Base-by-base conservation (phyloP, 1,140 invertebrate species). In the Schmidtea mediterranea region DNA sequence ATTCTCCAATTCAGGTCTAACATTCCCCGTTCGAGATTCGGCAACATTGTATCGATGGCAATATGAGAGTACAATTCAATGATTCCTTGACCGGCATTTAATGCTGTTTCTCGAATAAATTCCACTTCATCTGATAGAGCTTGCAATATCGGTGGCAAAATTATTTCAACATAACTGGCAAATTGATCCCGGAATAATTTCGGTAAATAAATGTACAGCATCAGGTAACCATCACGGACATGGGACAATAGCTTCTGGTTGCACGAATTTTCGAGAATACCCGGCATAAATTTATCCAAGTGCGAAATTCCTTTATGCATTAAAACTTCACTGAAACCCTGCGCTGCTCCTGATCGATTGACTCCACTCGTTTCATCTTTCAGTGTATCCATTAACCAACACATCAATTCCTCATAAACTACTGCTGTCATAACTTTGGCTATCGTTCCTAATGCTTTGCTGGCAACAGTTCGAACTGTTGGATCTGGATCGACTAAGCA, bases 131-230 rank as follows among this genome's bases (percentile, higher is more conserved):
- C 90, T 5, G 90, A 87, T 21, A 98, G 69, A 10, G 87, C 89
- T 68, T 90, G 84, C 10, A 98, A 66, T 56, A 98, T 94, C 0
- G 89, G 86, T 64, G 83, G 92, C 55, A 97, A 86, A 51, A 97
- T 92, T 60, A 84, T 79, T 0, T 84, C 82, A 57, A 98, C 89
- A 62, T 94, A 98, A 0, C 79, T 79, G 5, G 80, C 80, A 62
- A 98, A 98, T 57, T 87, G 82, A 43, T 78, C 75, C 1, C 79
- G 82, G 67, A 98, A 95, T 1, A 87, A 84, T 51, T 78, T 77
- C 1, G 92, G 92, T 76, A 98, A 80, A 64, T 95, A 98, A 60
- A 97, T 97, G 63, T 94, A 98, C 80, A 98, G 86, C 82, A 97
- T 92, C 43, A 98, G 92, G 66, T 97, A 98, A 22, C 92, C 92